Conservation (phyloP, 64 coral and sea anemone species). For the Porites lutea region DNA sequence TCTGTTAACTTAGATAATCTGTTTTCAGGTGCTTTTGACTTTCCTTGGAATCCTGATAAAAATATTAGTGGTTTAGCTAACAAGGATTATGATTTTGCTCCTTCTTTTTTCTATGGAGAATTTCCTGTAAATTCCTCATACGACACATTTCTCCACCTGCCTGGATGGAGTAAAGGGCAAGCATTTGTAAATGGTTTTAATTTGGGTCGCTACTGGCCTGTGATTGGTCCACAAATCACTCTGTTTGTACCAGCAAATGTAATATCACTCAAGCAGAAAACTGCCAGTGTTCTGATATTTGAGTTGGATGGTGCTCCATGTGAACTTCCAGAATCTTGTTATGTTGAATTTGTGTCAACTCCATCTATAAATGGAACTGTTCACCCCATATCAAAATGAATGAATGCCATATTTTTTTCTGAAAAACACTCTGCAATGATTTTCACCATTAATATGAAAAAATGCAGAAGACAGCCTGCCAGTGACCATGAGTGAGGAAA, state of each 20-base stretch:
- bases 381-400: conserved; percentile 9
- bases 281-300: conserved; percentile 68
- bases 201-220: conserved; percentile 94
- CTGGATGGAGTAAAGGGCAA: conserved; percentile 72
- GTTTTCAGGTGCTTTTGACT: not conserved
- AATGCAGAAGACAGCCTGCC: too few species aligned
- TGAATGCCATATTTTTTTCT: not conserved
- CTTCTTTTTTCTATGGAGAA: conserved; percentile 37
- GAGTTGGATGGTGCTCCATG: conserved; percentile 87
- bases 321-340: conserved; percentile 70
- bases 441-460: too few species aligned
- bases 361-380: conserved; percentile 84
- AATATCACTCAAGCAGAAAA: conserved; percentile 47
- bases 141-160: conserved; percentile 22
- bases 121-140: conserved; percentile 3
- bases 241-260: conserved; percentile 83
- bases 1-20: conserved; percentile 55
- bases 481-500: too few species aligned
- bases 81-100: not conserved
- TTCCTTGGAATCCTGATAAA: not conserved
- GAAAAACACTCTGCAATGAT: not conserved
- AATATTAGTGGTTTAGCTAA: not conserved
- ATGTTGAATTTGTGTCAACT: conserved; percentile 58
- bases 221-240: conserved; percentile 85
- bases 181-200: conserved; percentile 92